Evolutionary conservation across 1,140 invertebrate species (phyloP), one percentile per base, ranked within the genome.

Genomic region (Globodera rostochiensis): DNA sequence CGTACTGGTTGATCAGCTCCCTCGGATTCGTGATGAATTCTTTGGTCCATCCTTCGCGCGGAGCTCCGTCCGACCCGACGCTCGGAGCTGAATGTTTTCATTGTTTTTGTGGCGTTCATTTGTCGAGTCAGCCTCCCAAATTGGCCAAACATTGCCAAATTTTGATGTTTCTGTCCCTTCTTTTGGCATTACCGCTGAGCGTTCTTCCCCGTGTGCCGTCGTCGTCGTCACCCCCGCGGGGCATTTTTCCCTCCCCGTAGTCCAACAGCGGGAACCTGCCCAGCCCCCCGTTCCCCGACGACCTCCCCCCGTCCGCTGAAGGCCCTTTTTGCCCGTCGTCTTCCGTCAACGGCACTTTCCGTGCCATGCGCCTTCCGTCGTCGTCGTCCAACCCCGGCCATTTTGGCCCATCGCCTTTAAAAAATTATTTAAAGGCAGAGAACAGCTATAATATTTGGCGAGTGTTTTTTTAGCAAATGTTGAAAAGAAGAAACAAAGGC

Each of bases 1-100:
- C 88, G 73, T 90, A 89, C 66, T 89, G 89, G 73, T 90, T 83
- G 53, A 89, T 89, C 15, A 90, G 73, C 81, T 89, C 88, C 49
- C 88, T 80, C 21, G 88, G 88, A 81, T 89, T 89, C 53, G 83
- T 82, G 75, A 89, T 89, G 60, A 90, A 86, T 74, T 84, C 84
- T 50, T 87, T 86, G 60, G 83, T 87, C 84, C 86, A 87, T 46
- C 85, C 86, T 76, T 86, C 84, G 46, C 85, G 84, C 21, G 86
- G 86, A 19, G 53, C 47, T 80, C 75, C 84, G 49, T 36, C 36
- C n/a, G 83, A 81, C n/a, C 74, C 76, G 36, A 74, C 70, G 53
- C 77, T 84, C n/a, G 86, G n/a, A 15, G 84, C 83, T 85, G 46
- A 57, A 83, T 74, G 11, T 21, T 53, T 25, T 36, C 1, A 36